Conservation (phyloP, 2,797 vertebrate genomes). For the Channallabes apus region DNA sequence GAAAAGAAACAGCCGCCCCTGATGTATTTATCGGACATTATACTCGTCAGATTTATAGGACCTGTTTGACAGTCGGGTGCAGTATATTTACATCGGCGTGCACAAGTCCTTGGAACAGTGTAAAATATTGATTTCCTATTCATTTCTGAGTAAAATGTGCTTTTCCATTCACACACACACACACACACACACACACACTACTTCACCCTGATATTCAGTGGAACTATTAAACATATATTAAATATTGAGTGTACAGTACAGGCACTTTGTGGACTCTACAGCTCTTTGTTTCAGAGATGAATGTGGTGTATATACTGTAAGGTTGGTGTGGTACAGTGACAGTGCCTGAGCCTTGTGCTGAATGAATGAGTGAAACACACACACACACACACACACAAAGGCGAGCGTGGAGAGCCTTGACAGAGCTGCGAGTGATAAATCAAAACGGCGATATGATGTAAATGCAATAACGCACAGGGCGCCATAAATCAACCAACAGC, state of each 20-base stretch:
- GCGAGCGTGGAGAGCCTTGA: constrained; percentile 33
- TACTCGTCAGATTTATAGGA: not conserved
- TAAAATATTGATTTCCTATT: not conserved
- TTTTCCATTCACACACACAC: not conserved
- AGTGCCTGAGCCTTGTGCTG: not conserved
- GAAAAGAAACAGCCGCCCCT: not conserved
- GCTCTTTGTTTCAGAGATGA: constrained; percentile 22
- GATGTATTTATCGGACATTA: not conserved
- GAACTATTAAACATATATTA: not conserved
- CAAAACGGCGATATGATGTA: constrained; percentile 53
- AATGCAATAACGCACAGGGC: constrained; percentile 49
- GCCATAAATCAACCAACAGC: constrained; percentile 48
- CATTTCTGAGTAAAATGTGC: not conserved
- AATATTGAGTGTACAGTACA: constrained; percentile 8
- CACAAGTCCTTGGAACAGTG: not conserved
- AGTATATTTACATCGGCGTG: not conserved
- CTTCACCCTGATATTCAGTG: not conserved
- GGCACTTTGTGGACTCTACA: not conserved
- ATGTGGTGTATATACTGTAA: constrained; percentile 20
- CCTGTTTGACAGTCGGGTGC: not conserved
- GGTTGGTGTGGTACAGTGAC: not conserved
- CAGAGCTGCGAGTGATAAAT: constrained; percentile 48
- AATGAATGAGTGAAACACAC: constrained; percentile 27
- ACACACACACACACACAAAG: not conserved
- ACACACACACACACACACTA: not conserved